Conservation (phyloP, 2,797 vertebrate genomes). For the Enteromius thamalakanensis region DNA sequence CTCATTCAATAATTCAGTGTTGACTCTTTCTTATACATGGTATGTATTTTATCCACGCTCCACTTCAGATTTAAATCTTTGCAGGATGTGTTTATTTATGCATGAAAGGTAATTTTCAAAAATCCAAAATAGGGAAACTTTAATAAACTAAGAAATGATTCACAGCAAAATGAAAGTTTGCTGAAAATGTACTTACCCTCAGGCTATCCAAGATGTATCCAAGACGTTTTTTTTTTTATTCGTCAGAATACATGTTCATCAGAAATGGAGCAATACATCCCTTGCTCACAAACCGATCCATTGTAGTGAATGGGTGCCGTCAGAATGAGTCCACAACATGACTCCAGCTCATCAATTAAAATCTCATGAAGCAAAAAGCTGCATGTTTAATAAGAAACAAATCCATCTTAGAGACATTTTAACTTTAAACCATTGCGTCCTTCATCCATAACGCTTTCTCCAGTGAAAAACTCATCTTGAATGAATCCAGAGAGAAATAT, state of each 20-base stretch:
- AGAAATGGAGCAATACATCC: background rate
- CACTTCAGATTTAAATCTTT: too few species aligned
- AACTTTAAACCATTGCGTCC: background rate
- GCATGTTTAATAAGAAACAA: background rate
- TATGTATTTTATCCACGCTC: too few species aligned
- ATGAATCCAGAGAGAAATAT: background rate
- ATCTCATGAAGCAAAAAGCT: background rate
- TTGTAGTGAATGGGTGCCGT: background rate
- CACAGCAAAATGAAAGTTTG: background rate
- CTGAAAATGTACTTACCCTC: background rate
- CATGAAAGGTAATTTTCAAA: too few species aligned
- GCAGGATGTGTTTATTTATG: too few species aligned
- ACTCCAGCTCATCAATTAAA: background rate
- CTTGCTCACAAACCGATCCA: background rate
- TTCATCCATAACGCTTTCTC: background rate
- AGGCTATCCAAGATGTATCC: background rate
- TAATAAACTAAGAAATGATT: background rate
- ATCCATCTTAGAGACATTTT: background rate
- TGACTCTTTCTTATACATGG: too few species aligned
- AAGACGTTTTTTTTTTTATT: background rate
- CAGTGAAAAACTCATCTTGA: background rate
- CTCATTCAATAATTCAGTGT: too few species aligned
- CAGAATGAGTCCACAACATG: background rate
- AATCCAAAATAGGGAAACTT: background rate
- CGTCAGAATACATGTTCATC: background rate